Conservation (phyloP, 2,797 vertebrate species). For the Eupleurogrammus muticus region DNA sequence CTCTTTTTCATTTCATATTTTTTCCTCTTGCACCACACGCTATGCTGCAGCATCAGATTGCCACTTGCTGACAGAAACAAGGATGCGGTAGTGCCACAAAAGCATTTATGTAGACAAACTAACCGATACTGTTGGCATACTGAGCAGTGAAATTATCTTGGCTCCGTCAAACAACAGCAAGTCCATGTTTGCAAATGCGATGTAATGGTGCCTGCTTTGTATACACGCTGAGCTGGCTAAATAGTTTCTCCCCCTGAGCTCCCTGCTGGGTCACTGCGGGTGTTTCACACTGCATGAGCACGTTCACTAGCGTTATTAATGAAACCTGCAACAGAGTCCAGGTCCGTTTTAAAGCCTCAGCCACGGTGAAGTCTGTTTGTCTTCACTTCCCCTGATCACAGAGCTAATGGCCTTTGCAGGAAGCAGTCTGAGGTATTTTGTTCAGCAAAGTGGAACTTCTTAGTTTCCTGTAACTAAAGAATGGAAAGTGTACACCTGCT, state of each 20-base stretch:
- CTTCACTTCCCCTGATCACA: constrained; percentile 66
- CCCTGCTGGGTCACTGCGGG: constrained; percentile 59
- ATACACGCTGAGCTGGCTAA: constrained; percentile 57
- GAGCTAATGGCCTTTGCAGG: constrained; percentile 67
- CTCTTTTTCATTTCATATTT: background rate
- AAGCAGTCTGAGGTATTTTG: constrained; percentile 51
- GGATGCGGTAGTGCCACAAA: constrained; percentile 26
- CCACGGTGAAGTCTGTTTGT: constrained; percentile 44
- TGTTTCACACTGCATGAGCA: constrained; percentile 57
- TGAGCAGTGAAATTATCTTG: constrained; percentile 65
- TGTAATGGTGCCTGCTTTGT: constrained; percentile 58
- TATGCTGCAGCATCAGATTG: constrained; percentile 8
- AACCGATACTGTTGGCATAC: constrained; percentile 50
- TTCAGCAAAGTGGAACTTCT: constrained; percentile 57
- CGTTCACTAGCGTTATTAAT: constrained; percentile 56
- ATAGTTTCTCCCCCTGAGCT: constrained; percentile 48
- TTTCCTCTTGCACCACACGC: background rate
- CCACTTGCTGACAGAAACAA: constrained; percentile 19
- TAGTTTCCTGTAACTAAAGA: constrained; percentile 56
- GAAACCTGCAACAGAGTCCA: constrained; percentile 45
- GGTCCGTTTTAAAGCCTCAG: constrained; percentile 51
- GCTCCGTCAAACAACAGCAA: constrained; percentile 52
- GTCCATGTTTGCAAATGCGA: constrained; percentile 64
- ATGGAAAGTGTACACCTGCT: constrained; percentile 31
- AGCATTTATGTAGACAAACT: constrained; percentile 37